Evolutionary conservation across 2,888 invertebrate species (phyloP), one percentile per base, ranked within the genome.

Genomic region (Cephus pulcher): DNA sequence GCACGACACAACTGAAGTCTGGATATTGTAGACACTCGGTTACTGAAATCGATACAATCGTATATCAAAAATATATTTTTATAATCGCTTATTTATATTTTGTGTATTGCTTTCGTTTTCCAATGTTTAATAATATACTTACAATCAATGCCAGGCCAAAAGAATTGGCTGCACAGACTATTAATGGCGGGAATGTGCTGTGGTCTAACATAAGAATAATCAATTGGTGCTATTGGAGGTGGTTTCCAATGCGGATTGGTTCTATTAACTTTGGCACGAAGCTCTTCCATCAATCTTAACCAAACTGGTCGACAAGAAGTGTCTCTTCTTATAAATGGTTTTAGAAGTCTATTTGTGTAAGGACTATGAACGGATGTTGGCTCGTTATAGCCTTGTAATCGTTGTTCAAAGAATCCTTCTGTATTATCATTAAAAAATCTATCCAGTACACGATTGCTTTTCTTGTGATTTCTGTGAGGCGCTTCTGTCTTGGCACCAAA

Each of bases 121-220:
- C 15, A 69, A 30, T 73, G 56, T 56, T 56, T 56, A 56, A 56
- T 56, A 56, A 56, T 75, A 78, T 77, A 93, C 95, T 94, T 92
- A 98, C 98, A 92, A 92, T 98, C 98, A 81, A 98, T 96, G 74
- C 97, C 98, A 2, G 97, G 96, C 98, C 98, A 98, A 92, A 98
- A 98, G 91, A 95, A 96, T 87, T 95, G 95, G 82, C 95, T 94
- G 82, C 97, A 96, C 30, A 98, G 92, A 79, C 94, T 95, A 91
- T 98, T 98, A 82, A 98, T 95, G 0, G 97, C 96, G 1, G 97
- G 95, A 82, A 98, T 95, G 90, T 98, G 97, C 87, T 97, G 96
- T 0, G 97, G 96, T 69, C 96, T 94, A 32, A 98, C 95, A 90
- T 98, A 98, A 84, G 96, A 96, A 92, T 95, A 98, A 92, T 98